phyloP scores from a whole-genome alignment of 2,113 vertebrate species.

The Oncorhynchus mykiss region DNA sequence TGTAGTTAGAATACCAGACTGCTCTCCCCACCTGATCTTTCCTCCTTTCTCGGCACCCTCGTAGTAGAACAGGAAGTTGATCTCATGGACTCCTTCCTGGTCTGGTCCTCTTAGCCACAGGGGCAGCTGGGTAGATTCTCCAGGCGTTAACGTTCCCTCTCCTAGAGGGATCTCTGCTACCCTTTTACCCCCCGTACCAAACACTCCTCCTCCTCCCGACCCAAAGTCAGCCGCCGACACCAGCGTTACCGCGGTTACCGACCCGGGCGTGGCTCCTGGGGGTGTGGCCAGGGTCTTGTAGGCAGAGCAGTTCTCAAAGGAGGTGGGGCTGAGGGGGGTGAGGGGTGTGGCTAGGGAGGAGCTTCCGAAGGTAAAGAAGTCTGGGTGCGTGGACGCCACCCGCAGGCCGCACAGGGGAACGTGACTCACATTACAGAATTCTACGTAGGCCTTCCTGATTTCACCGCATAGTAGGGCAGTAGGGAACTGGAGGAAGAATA shows the following conservation, averaged over 20 bases:
- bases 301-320: conserved; percentile 90
- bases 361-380: conserved; percentile 95
- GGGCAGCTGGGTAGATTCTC: conserved; percentile 88
- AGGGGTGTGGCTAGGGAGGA: conserved; percentile 69
- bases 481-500: conserved; percentile 98
- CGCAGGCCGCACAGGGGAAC: conserved; percentile 85
- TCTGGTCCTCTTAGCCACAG: conserved; percentile 97
- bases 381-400: conserved; percentile 89
- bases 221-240: conserved; percentile 83
- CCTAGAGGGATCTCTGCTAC: conserved; percentile 86
- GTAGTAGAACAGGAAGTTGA: conserved; percentile 98
- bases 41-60: conserved; percentile 84
- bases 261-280: conserved; percentile 61
- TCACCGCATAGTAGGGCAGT: conserved; percentile 95
- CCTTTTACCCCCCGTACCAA: no score
- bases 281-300: conserved; percentile 86
- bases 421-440: conserved; percentile 92
- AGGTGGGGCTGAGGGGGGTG: conserved; percentile 83
- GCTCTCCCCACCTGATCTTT: conserved; percentile 80
- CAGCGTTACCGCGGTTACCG: conserved; percentile 69
- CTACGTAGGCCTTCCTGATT: conserved; percentile 92
- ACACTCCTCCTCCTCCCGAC: conserved; percentile 48
- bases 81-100: conserved; percentile 96
- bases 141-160: conserved; percentile 81
- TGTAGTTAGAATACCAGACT: not conserved